Conservation (phyloP, 2,888 invertebrate genomes). For the Mythimna ferrago region DNA sequence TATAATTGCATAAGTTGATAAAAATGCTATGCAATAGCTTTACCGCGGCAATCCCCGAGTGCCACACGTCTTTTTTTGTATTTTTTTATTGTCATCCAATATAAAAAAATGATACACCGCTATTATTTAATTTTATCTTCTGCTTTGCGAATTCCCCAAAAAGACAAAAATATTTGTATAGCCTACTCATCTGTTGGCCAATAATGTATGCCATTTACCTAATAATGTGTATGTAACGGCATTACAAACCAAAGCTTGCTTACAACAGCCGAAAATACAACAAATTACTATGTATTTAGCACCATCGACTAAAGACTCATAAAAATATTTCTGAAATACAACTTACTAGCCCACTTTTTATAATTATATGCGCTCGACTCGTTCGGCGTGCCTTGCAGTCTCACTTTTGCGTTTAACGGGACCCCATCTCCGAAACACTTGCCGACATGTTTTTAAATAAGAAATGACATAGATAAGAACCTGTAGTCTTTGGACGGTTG, state of each 20-base stretch:
- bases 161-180: not conserved
- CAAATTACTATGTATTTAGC: conserved; percentile 55
- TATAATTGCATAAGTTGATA: too few relatives aligned
- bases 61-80: too few relatives aligned
- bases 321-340: conserved; percentile 67
- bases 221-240: conserved; percentile 23
- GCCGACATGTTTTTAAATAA: conserved; percentile 77
- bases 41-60: too few relatives aligned
- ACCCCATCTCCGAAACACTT: conserved; percentile 70
- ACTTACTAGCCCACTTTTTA: conserved; percentile 70
- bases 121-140: not conserved
- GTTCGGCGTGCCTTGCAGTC: conserved; percentile 52
- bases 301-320: conserved; percentile 43
- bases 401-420: conserved; percentile 81
- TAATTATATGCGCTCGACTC: conserved; percentile 60
- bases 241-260: conserved; percentile 1
- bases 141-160: not conserved
- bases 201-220: too few relatives aligned
- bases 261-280: conserved; percentile 10
- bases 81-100: too few relatives aligned
- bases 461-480: conserved; percentile 81
- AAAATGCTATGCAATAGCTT: too few relatives aligned
- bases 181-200: not conserved
- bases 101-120: not conserved
- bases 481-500: conserved; percentile 55